Percentiles rank a stretch among this genome's conserved stretches.
Conservation (phyloP, 2,888 invertebrate genomes). For the Brachylomia viminalis region DNA sequence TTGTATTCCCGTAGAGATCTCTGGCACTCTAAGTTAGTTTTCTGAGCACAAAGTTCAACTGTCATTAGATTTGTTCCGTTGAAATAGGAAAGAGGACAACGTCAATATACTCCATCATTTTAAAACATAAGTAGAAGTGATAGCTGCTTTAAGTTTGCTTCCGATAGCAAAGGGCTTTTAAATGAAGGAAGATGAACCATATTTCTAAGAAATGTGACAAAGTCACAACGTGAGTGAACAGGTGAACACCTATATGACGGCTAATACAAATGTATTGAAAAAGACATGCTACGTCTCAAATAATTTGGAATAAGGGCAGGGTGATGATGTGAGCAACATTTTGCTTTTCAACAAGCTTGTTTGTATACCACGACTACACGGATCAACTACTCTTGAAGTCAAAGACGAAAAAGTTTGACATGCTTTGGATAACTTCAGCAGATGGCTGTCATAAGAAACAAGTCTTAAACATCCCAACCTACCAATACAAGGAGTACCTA, state of each 20-base stretch:
- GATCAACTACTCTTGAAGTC: too few species aligned
- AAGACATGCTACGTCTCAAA: neutral
- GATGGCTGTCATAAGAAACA: neutral
- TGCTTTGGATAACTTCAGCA: neutral
- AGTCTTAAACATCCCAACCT: neutral
- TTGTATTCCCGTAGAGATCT: constrained; percentile 45
- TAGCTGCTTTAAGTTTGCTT: constrained; percentile 3
- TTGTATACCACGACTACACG: neutral
- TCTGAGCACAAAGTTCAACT: constrained; percentile 46
- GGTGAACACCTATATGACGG: neutral
- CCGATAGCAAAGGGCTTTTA: neutral
- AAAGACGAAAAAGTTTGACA: neutral
- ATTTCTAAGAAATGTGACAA: neutral
- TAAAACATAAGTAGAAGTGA: neutral
- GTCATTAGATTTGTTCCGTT: constrained; percentile 47
- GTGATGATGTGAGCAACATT: neutral
- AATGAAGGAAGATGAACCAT: neutral
- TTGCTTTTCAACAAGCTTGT: too few species aligned
- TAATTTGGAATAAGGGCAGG: neutral
- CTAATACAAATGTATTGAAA: neutral
- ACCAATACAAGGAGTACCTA: neutral
- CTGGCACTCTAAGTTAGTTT: constrained; percentile 43
- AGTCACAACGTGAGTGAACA: neutral
- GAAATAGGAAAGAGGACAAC: constrained; percentile 11
- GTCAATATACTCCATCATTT: neutral